Evolutionary conservation across 2,113 vertebrate species (phyloP), one percentile per base, ranked within the genome.

Genomic region (Leptobrachium leishanense): DNA sequence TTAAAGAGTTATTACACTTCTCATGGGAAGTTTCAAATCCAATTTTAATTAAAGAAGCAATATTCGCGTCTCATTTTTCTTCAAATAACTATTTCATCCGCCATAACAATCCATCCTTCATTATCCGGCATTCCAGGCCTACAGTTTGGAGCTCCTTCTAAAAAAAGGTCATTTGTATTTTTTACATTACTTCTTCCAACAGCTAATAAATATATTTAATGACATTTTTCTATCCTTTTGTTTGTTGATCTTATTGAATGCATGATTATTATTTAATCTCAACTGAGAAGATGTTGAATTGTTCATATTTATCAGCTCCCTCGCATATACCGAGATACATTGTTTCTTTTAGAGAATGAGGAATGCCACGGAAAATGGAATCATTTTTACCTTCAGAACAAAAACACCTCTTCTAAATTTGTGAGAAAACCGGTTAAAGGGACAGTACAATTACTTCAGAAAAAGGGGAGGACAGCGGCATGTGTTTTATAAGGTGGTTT

Each of bases 1-100:
- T 68, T 81, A 74, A 81, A 74, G 78, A 74, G 63, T 68, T 81
- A 81, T 81, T 81, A 74, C 72, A 74, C 78, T 81, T 81, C 78
- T 81, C 78, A 46, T 57, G 71, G 78, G 78, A 81, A 59, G 78
- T 74, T 81, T 50, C 64, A 74, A 81, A 74, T 68, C 72, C 64
- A 59, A 74, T 74, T 81, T 81, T 81, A 81, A 81, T 81, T 81
- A 81, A 81, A 81, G 42, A 44, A 39, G 46, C 10, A n/a, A 69
- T 73, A 81, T 68, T 81, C 71, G 2, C 4, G 66, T 68, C 78
- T 81, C 53, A 40, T 74, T 72, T 74, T 74, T 68, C 65, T 80
- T 42, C 50, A 81, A 81, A 74, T 74, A 68, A 81, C 53, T 68
- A 74, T 68, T 74, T 74, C 66, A 72, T 68, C 70, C 41, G 5